These are phyloP conservation scores for Dipodomys merriami DNA, from an alignment of 2,113 vertebrate genomes.

Conservation along the genomic window DNA sequence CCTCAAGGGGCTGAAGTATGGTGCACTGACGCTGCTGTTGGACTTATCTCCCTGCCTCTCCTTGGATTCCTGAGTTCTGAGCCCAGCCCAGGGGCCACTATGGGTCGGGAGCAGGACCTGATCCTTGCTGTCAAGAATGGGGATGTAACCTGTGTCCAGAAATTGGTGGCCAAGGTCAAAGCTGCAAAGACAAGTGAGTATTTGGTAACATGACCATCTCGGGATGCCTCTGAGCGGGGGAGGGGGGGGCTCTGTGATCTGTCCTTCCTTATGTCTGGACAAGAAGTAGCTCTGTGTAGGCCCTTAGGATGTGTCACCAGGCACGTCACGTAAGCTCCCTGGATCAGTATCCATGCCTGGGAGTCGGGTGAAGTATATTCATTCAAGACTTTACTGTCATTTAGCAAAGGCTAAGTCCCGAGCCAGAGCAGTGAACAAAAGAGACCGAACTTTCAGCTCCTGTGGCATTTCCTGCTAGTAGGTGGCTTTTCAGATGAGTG, in stretches of 20 bases:
- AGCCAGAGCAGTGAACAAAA: neutral
- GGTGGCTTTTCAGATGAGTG: neutral
- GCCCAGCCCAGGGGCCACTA: slow-evolving; percentile 67
- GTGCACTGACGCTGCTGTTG: slow-evolving; percentile 42
- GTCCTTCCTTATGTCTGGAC: neutral
- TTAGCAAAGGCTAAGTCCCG: neutral
- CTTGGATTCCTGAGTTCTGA: slow-evolving; percentile 49
- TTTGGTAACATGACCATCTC: neutral
- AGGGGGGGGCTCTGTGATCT: neutral
- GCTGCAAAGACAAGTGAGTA: slow-evolving; percentile 89
- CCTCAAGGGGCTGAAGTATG: slow-evolving; percentile 53
- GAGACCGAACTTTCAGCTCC: neutral
- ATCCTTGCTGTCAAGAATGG: slow-evolving; percentile 89
- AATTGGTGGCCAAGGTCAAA: slow-evolving; percentile 89
- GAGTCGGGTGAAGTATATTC: neutral
- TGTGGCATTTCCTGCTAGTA: neutral
- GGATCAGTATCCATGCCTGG: neutral
- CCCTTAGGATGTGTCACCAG: neutral
- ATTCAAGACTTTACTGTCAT: neutral
- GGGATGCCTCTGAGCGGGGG: neutral
- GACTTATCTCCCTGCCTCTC: neutral
- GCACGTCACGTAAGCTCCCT: slow-evolving; percentile 29
- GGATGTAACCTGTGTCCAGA: slow-evolving; percentile 86
- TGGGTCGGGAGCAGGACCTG: slow-evolving; percentile 89
- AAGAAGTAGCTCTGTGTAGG: neutral